Conservation (phyloP, 2,797 vertebrate species). For the Channa striata region DNA sequence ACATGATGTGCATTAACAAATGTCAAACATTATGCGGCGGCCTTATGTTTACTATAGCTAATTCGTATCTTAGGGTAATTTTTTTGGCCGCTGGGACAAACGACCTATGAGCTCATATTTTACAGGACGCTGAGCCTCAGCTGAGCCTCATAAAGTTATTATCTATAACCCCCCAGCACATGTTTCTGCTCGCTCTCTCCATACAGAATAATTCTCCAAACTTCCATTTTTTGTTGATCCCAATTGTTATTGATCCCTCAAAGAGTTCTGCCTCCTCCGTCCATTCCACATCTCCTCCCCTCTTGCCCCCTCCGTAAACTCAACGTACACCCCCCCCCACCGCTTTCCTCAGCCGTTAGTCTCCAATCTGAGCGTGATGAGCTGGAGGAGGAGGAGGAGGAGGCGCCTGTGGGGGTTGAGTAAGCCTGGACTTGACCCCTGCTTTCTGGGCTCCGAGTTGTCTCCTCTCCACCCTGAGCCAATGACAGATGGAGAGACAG, state of each 20-base stretch:
- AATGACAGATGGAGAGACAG: conserved; percentile 76
- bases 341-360: conserved; percentile 32
- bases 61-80: too few species aligned
- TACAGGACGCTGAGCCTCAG: too few species aligned
- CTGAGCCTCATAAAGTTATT: too few species aligned
- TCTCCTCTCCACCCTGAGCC: conserved; percentile 84
- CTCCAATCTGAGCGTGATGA: conserved; percentile 69
- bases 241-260: conserved; percentile 52
- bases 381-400: conserved; percentile 37
- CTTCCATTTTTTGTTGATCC: background rate
- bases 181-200: too few species aligned
- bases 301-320: conserved; percentile 32
- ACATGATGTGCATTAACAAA: too few species aligned
- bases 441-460: conserved; percentile 86
- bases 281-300: conserved; percentile 40
- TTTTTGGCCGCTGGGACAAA: too few species aligned
- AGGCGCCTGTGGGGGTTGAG: conserved; percentile 71
- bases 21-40: too few species aligned
- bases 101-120: too few species aligned
- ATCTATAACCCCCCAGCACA: too few species aligned
- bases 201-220: too few species aligned
- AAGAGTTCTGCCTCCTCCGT: conserved; percentile 65
- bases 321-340: background rate
- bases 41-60: too few species aligned
- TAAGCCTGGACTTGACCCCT: conserved; percentile 91